Conservation (phyloP, 92 coral and sea anemone genomes). For the Porites rus region DNA sequence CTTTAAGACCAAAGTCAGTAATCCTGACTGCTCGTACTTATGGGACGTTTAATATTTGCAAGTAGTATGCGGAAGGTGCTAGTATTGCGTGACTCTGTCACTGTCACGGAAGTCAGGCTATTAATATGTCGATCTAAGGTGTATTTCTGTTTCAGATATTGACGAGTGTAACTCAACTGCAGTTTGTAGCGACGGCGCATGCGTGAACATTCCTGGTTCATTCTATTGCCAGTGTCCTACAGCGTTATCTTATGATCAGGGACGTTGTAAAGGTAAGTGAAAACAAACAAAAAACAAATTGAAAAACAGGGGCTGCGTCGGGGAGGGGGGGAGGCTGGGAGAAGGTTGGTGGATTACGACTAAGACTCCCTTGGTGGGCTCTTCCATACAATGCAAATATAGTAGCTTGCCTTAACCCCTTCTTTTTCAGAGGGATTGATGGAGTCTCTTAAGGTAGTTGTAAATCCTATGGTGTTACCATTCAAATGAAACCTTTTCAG, state of each 20-base stretch:
- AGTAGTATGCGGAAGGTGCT: no score
- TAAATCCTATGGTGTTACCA: no score
- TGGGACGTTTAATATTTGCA: not conserved
- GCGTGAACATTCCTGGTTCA: slow-evolving; percentile 30
- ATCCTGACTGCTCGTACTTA: no score
- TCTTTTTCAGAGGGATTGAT: no score
- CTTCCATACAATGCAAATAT: no score
- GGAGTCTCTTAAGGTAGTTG: no score
- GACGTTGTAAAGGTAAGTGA: slow-evolving; percentile 28
- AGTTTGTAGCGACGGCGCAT: slow-evolving; percentile 6
- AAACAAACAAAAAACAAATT: not conserved
- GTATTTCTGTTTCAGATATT: slow-evolving; percentile 13
- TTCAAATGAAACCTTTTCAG: no score
- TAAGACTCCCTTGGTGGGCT: not conserved
- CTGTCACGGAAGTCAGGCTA: no score
- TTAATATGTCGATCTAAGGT: no score
- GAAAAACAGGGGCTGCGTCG: not conserved
- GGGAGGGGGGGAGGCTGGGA: not conserved
- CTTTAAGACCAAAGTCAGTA: no score
- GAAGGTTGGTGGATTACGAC: not conserved
- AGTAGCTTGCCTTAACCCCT: no score
- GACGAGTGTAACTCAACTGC: slow-evolving; percentile 16
- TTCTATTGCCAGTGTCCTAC: slow-evolving; percentile 28
- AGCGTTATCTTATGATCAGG: not conserved
- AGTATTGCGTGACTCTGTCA: no score